These are phyloP conservation scores for Lagocephalus sceleratus DNA, from an alignment of 2,797 vertebrate genomes.

Conservation along the genomic window DNA sequence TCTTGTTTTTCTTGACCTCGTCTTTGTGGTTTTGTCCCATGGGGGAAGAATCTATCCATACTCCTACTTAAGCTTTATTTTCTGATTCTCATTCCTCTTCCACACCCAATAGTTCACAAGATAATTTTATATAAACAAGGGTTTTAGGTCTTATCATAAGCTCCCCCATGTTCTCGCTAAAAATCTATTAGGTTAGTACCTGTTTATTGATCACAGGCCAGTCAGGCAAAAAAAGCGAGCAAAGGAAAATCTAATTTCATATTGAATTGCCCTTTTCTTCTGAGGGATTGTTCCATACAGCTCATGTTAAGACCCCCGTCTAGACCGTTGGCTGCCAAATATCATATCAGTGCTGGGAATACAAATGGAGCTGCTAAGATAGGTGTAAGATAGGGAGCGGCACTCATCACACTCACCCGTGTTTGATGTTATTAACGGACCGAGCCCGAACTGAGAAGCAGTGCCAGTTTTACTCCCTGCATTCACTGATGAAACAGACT, in stretches of 20 bases:
- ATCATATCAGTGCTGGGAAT: slow-evolving; percentile 65
- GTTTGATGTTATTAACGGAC: slow-evolving; percentile 63
- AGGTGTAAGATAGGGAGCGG: slow-evolving; percentile 40
- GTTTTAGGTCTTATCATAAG: slow-evolving; percentile 41
- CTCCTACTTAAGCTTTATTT: slow-evolving; percentile 27
- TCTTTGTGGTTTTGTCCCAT: neutral
- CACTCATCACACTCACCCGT: slow-evolving; percentile 38
- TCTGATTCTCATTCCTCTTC: slow-evolving; percentile 13
- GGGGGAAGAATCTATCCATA: neutral
- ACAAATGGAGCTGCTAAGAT: slow-evolving; percentile 62
- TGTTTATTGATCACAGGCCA: slow-evolving; percentile 73
- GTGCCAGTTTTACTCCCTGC: slow-evolving; percentile 31
- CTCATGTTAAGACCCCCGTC: slow-evolving; percentile 57
- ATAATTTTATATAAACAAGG: slow-evolving; percentile 27
- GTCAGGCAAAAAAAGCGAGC: slow-evolving; percentile 61
- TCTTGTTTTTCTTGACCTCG: slow-evolving; percentile 38
- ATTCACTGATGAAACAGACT: slow-evolving; percentile 36
- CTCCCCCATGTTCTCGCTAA: slow-evolving; percentile 51
- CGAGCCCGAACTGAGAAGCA: slow-evolving; percentile 33
- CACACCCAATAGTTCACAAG: slow-evolving; percentile 13
- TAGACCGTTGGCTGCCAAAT: slow-evolving; percentile 69
- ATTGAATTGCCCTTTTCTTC: slow-evolving; percentile 76
- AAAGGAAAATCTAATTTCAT: slow-evolving; percentile 71
- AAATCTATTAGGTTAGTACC: slow-evolving; percentile 66
- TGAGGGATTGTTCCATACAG: slow-evolving; percentile 56